Percentiles rank a stretch among this genome's conserved stretches.
These are phyloP conservation scores for Cacoxenus indagator DNA, from an alignment of 2,888 invertebrate species.

Conservation along the genomic window DNA sequence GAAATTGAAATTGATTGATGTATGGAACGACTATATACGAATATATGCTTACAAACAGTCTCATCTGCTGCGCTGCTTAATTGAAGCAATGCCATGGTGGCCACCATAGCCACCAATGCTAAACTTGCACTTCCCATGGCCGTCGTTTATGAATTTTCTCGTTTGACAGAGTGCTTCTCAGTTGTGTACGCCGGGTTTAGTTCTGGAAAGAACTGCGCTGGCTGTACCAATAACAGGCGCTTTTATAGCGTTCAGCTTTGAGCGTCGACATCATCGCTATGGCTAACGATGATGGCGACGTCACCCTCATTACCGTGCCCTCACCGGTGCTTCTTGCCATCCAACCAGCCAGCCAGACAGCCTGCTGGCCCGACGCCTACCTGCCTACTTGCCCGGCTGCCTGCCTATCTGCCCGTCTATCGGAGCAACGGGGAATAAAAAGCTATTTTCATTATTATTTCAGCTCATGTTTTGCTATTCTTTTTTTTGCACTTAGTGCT, in stretches of 20 bases:
- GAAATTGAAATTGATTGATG: no score
- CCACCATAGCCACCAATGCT: neutral
- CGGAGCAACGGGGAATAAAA: neutral
- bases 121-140: neutral
- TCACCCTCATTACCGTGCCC: no score
- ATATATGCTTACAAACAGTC: neutral
- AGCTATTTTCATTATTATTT: neutral
- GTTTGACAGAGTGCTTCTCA: neutral
- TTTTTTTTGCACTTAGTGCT: neutral
- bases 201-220: conserved; percentile 8
- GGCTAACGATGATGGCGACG: neutral
- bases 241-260: neutral
- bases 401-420: neutral
- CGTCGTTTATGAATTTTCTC: neutral
- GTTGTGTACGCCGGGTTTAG: neutral
- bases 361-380: neutral
- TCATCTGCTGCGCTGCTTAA: neutral
- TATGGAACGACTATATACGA: no score
- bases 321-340: neutral
- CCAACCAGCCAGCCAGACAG: neutral
- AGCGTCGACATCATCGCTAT: neutral
- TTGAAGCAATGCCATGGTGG: neutral
- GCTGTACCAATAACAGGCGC: neutral
- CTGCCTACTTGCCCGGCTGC: neutral
- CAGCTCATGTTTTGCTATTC: neutral